Conservation (phyloP, 2,888 invertebrate genomes). For the Eupithecia pulchellata region DNA sequence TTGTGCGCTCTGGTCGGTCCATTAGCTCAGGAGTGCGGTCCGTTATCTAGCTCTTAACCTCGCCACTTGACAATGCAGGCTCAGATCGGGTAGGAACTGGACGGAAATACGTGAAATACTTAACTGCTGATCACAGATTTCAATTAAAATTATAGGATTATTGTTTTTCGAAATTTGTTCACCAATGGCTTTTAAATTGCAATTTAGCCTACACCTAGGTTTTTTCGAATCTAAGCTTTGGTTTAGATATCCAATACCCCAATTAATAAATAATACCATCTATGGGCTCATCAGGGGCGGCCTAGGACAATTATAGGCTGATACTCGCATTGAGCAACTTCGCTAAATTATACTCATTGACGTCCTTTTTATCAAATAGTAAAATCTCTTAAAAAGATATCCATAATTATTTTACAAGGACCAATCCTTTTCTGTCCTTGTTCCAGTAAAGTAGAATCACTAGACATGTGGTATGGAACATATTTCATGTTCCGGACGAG, state of each 20-base stretch:
- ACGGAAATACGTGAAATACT: background rate
- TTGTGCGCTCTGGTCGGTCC: conserved; percentile 41
- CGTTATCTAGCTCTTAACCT: conserved; percentile 32
- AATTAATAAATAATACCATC: no score
- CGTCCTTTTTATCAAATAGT: background rate
- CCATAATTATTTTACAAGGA: background rate
- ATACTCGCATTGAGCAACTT: no score
- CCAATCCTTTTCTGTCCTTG: background rate
- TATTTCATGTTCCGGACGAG: conserved; percentile 45
- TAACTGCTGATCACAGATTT: background rate
- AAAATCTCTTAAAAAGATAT: background rate
- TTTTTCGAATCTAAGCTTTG: no score
- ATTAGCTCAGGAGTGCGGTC: conserved; percentile 42
- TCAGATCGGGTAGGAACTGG: background rate
- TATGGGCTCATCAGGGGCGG: no score
- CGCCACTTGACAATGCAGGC: conserved; percentile 10
- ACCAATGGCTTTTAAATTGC: background rate
- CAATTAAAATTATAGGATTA: background rate
- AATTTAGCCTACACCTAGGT: no score
- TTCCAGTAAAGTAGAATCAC: conserved; percentile 26
- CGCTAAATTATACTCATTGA: background rate
- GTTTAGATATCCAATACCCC: no score
- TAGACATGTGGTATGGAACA: conserved; percentile 35
- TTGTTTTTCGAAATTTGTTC: background rate
- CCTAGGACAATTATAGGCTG: no score